These are phyloP conservation scores for Temnothorax nylanderi DNA, from an alignment of 1,140 invertebrate genomes.

Conservation along the genomic window DNA sequence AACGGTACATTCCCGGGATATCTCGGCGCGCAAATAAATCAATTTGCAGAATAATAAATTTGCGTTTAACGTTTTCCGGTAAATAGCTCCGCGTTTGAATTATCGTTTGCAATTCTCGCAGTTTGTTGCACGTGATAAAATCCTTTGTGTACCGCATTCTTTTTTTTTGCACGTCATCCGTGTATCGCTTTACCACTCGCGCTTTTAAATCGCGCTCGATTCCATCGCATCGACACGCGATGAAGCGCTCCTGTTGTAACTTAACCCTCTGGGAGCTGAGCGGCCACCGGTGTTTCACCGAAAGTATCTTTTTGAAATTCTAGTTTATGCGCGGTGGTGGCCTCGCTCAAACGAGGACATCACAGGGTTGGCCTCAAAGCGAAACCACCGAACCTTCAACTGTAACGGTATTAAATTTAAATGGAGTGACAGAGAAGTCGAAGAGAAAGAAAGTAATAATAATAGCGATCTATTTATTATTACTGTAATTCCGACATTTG, in stretches of 20 bases:
- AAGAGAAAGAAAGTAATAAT: slow-evolving; percentile 6
- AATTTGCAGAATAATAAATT: slow-evolving; percentile 39
- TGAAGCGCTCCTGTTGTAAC: slow-evolving; percentile 33
- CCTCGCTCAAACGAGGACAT: not conserved
- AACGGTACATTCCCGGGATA: not conserved
- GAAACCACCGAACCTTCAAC: slow-evolving; percentile 12
- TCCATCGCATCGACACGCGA: slow-evolving; percentile 9
- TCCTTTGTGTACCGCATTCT: slow-evolving; percentile 45
- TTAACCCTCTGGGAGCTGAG: slow-evolving; percentile 1
- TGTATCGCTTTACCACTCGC: slow-evolving; percentile 49
- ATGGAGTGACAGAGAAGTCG: not conserved
- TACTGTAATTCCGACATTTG: not conserved
- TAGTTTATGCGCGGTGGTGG: not conserved
- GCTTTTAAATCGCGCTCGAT: slow-evolving; percentile 50
- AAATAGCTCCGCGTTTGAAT: slow-evolving; percentile 29
- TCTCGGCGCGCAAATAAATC: not conserved
- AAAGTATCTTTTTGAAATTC: slow-evolving; percentile 39
- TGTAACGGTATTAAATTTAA: slow-evolving; percentile 30
- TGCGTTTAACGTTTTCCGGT: slow-evolving; percentile 15
- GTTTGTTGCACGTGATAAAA: slow-evolving; percentile 42
- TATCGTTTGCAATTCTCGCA: slow-evolving; percentile 29
- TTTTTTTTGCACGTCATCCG: not conserved
- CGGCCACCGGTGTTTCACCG: not conserved
- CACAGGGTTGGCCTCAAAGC: not conserved
- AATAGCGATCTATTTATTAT: not conserved